Evolutionary conservation across 2,797 vertebrate genomes (phyloP), one percentile per base, ranked within the genome.

Genomic region (Sebastolobus alascanus): DNA sequence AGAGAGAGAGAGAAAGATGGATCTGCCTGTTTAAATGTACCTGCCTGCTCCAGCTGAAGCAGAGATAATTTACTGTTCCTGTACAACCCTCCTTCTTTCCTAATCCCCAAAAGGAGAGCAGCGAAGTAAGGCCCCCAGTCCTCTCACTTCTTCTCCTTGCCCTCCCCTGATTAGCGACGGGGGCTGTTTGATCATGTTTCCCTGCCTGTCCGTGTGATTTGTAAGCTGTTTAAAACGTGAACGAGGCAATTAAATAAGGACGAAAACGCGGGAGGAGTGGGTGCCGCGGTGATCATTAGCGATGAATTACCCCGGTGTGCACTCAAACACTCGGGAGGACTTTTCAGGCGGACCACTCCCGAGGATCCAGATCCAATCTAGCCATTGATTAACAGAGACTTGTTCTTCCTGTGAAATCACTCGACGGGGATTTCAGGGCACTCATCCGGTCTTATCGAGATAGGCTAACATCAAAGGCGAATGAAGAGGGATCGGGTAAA

Each of bases 361-460:
- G 87, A 90, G 90, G 88, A 92, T 91, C 92, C 94, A 89, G 91
- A 95, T 94, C 93, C 94, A 94, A 94, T 95, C 93, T 90, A 93
- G 90, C 92, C 94, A 94, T 94, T 95, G 94, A 95, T 96, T 95
- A 96, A 95, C 94, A 79, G 91, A 90, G 93, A 89, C 93, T 94
- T 90, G 93, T 92, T 94, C 94, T 93, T 93, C 93, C 93, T 93
- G 90, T 88, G 87, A 91, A 94, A 94, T 95, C 93, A 93, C 94
- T 94, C 90, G 82, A 93, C 84, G 43, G 91, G 94, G 94, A 94
- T 94, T 95, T 94, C 91, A 89, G 92, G 89, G 92, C 90, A 91
- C 94, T 96, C 93, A 93, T 94, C 91, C 88, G 91, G 92, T 94
- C 91, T 94, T 94, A 93, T 88, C 88, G 79, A 91, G 94, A 93